Evolutionary conservation across 2,797 vertebrate species (phyloP).

Genomic region (Microhierax caerulescens): DNA sequence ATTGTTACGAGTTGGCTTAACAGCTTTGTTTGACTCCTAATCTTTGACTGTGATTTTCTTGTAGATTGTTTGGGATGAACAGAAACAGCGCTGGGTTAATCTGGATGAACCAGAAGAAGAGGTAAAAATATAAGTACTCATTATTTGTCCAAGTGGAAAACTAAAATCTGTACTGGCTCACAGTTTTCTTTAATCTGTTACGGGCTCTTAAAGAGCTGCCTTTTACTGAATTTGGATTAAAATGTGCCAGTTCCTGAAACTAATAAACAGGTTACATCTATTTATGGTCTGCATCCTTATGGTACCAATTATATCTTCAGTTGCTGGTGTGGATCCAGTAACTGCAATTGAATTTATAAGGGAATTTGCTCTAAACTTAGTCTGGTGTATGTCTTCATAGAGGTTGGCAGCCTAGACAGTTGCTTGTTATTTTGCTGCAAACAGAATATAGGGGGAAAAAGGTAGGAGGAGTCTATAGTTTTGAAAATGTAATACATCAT

Average conservation of each 20-base stretch:
- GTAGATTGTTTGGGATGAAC: constrained; percentile 96
- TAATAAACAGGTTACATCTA: not conserved
- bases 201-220: not conserved
- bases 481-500: not conserved
- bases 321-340: not conserved
- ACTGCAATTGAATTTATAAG: not conserved
- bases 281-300: not conserved
- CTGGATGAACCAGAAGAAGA: constrained; percentile 95
- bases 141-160: not conserved
- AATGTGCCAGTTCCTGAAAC: not conserved
- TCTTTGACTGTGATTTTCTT: not conserved
- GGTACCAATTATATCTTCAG: not conserved
- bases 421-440: not conserved
- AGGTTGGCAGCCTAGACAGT: not conserved
- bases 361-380: not conserved
- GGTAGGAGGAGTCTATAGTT: not conserved
- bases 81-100: constrained; percentile 93
- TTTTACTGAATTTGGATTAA: not conserved
- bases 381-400: not conserved
- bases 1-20: accelerated
- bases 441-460: not conserved
- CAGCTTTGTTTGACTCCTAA: not conserved
- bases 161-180: not conserved
- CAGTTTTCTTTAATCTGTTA: not conserved
- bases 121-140: constrained; percentile 67